phyloP scores from a whole-genome alignment of 2,797 vertebrate species.

The Sebastes cheni region DNA sequence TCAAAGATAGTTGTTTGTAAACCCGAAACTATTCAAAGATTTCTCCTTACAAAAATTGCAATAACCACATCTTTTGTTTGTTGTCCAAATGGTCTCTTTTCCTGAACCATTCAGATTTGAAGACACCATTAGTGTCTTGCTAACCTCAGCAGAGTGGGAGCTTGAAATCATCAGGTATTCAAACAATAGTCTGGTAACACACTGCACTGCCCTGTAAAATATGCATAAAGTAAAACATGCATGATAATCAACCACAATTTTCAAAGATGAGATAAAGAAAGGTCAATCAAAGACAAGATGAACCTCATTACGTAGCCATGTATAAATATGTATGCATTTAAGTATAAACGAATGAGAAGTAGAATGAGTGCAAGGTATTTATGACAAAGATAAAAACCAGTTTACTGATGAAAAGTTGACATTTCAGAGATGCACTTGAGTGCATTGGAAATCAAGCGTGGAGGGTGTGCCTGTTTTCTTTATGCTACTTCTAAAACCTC shows the following conservation, averaged over 20 bases:
- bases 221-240: neutral
- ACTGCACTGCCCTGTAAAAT: neutral
- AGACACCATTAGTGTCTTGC: neutral
- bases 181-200: neutral
- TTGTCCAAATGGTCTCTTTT: neutral
- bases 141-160: neutral
- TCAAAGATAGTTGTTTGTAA: too few species aligned
- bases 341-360: neutral
- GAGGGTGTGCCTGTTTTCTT: neutral
- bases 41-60: neutral
- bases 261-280: neutral
- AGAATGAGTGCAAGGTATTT: neutral
- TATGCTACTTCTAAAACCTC: neutral
- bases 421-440: neutral
- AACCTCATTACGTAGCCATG: neutral
- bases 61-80: neutral
- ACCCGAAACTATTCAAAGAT: too few species aligned
- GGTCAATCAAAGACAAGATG: neutral
- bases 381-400: neutral
- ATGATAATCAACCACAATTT: neutral
- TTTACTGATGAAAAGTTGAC: neutral
- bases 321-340: neutral
- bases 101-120: neutral
- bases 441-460: neutral
- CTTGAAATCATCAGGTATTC: neutral